Evolutionary conservation across 2,888 invertebrate species (phyloP).

Genomic region (Rutpela maculata): DNA sequence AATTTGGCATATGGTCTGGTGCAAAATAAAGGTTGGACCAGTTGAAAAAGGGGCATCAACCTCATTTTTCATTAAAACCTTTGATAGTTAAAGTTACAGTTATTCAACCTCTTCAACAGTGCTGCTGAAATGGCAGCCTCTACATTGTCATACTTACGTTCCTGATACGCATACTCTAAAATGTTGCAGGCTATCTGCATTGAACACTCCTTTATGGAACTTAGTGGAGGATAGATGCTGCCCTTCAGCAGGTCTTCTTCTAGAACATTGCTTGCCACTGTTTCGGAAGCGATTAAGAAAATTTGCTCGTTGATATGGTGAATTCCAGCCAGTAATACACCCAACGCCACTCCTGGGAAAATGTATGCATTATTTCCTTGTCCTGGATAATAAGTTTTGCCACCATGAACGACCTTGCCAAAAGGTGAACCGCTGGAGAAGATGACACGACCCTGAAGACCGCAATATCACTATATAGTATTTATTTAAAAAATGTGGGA

Average conservation of each 20-base stretch:
- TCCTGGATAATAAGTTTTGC: constrained; percentile 90
- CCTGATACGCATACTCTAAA: constrained; percentile 91
- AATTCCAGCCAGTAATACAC: constrained; percentile 94
- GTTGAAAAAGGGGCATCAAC: no score
- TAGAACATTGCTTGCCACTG: constrained; percentile 89
- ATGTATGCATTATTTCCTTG: constrained; percentile 99
- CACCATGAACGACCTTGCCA: constrained; percentile 86
- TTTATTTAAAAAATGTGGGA: constrained; percentile 44
- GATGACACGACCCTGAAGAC: constrained; percentile 88
- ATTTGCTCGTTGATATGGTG: constrained; percentile 95
- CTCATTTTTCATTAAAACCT: no score
- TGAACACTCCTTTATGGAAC: constrained; percentile 90
- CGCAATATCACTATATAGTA: no score
- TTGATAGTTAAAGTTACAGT: no score
- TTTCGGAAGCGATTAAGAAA: constrained; percentile 95
- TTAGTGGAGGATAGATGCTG: constrained; percentile 94
- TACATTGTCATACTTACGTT: constrained; percentile 77
- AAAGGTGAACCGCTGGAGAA: constrained; percentile 99
- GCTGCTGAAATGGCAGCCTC: no score
- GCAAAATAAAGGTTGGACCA: no score
- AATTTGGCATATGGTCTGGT: no score
- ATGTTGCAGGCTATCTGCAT: constrained; percentile 91
- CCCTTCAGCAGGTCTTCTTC: constrained; percentile 89
- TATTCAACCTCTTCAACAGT: no score
- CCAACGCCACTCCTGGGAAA: constrained; percentile 96